Base-by-base conservation (phyloP, 2,797 vertebrate genomes). In the Phalloptychus januarius region DNA sequence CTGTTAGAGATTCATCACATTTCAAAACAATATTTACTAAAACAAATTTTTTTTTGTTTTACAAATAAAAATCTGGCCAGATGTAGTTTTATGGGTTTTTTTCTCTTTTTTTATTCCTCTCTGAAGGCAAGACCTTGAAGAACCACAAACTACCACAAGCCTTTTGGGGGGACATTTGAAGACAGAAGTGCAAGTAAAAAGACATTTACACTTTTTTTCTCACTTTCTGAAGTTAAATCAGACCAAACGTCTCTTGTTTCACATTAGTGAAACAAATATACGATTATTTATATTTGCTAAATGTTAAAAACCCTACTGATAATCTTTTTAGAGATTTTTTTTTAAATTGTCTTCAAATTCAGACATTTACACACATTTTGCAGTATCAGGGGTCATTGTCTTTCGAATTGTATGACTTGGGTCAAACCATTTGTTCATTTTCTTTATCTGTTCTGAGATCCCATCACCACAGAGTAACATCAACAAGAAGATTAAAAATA, bases 21-120 rank as follows among this genome's bases (percentile, higher is more conserved):
- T 80, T 18, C 61, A 74, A 72, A 82, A 23, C 31, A 70, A 80
- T 33, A 5, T 85, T 74, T 67, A 80, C 56, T 70, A 78, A 58
- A 63, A 42, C 6, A 13, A 12, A 12, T 38, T 13, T 69, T n/a
- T 40, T 67, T 23, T n/a, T 67, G 1, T 42, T 42, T 42, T 69
- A 42, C 10, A 6, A 25, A n/a, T 69, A 25, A 40, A 69, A 69
- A 42, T 42, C 5, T n/a, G 23, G 40, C n/a, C n/a, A 20, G 33
- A 69, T 67, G 7, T 65, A n/a, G 23, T 7, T 5, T 70, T 70
- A 6, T 70, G 65, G 7, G 2, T 38, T 36, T 25, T 20, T 46
- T 46, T 20, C 7, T 54, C 2, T 69, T 5, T 42, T 67, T 38
- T 40, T 12, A 40, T 40, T 67, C 4, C 23, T 3, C 7, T 4